A percentile compares a stretch with the other conserved stretches of the same genome.
Evolutionary conservation across 2,113 vertebrate genomes (phyloP).

Genomic region (Riparia riparia): DNA sequence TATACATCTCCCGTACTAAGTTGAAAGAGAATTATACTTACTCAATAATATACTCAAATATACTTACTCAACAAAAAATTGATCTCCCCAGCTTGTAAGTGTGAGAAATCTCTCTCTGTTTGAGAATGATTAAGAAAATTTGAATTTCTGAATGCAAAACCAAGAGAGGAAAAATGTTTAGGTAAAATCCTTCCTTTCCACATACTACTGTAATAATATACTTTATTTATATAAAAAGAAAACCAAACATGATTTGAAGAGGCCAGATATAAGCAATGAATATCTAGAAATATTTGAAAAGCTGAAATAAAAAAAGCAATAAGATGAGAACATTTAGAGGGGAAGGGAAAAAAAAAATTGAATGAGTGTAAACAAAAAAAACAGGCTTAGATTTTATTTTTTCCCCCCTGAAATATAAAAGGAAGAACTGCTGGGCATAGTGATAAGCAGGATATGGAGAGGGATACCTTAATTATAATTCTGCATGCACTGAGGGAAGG

Average conservation of each 20-base stretch:
- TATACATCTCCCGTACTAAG: neutral
- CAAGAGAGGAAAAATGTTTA: neutral
- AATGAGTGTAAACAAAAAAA: neutral
- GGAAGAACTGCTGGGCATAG: neutral
- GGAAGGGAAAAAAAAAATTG: neutral
- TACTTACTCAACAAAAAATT: neutral
- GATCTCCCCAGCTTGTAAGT: neutral
- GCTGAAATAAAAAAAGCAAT: neutral
- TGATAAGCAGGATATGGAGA: neutral
- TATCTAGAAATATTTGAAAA: neutral
- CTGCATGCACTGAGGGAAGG: neutral
- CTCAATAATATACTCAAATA: too few relatives aligned
- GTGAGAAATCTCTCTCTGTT: neutral
- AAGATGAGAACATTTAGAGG: neutral
- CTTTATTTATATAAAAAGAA: neutral
- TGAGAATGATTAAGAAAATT: neutral
- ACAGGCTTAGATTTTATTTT: neutral
- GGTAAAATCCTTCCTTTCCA: neutral
- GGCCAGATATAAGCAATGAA: neutral
- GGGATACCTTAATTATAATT: neutral
- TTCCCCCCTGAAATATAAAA: rapidly evolving
- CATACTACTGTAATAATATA: neutral
- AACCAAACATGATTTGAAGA: neutral
- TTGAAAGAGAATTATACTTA: neutral
- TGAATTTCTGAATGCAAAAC: neutral